phyloP scores from a whole-genome alignment of 2,888 invertebrate genomes.

The Blomia tropicalis region DNA sequence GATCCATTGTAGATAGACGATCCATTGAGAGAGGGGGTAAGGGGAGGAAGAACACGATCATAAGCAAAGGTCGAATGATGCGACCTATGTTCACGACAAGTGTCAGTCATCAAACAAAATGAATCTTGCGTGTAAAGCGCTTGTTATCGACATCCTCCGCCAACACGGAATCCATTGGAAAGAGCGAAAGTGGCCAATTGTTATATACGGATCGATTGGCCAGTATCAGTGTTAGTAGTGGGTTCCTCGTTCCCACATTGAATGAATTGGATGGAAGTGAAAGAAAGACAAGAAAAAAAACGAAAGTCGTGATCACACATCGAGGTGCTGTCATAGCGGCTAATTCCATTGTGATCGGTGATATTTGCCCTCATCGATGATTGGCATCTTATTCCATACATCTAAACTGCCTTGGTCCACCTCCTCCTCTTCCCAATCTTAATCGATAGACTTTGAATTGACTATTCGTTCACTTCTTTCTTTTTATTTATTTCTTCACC shows the following conservation, averaged over 20 bases:
- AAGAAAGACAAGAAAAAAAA: not conserved
- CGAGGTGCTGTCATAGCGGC: constrained; percentile 7
- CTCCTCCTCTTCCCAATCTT: too few relatives aligned
- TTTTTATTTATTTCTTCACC: too few relatives aligned
- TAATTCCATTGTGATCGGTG: constrained; percentile 15
- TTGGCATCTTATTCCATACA: not conserved
- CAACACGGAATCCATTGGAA: not conserved
- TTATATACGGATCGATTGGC: not conserved
- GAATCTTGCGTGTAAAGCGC: not conserved
- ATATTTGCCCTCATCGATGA: not conserved
- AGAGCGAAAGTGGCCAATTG: constrained; percentile 3
- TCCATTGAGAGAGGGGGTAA: too few relatives aligned
- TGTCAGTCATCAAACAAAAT: not conserved
- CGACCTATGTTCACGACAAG: too few relatives aligned
- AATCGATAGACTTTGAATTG: too few relatives aligned
- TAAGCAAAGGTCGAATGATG: too few relatives aligned
- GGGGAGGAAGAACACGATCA: too few relatives aligned
- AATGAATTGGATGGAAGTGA: not conserved
- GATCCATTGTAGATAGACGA: too few relatives aligned
- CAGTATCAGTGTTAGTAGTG: not conserved
- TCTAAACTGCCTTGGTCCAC: not conserved
- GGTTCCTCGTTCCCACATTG: not conserved
- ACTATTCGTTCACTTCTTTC: too few relatives aligned
- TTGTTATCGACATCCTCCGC: not conserved
- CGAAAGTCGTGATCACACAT: constrained; percentile 8